These are phyloP conservation scores for Anableps anableps DNA, from an alignment of 2,797 vertebrate genomes.

Conservation along the genomic window DNA sequence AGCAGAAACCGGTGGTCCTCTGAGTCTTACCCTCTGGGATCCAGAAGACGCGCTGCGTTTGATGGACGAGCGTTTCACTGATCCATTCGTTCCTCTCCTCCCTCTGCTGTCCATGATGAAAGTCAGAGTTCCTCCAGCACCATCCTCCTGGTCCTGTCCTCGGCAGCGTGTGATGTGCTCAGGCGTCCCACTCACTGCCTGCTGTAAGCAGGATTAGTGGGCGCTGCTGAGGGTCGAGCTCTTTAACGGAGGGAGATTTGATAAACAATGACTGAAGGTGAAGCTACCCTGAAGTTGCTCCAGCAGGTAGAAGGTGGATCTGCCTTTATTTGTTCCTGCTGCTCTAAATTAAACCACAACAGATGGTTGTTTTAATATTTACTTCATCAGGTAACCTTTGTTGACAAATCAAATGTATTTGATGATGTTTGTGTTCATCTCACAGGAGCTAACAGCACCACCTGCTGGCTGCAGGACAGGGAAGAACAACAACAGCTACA, in stretches of 20 bases:
- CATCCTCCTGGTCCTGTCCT: constrained; percentile 43
- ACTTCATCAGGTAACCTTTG: not conserved
- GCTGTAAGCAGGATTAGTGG: constrained; percentile 92
- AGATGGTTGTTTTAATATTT: not conserved
- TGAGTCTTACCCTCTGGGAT: constrained; percentile 89
- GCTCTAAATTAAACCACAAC: not conserved
- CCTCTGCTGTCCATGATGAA: constrained; percentile 80
- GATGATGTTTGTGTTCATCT: not conserved
- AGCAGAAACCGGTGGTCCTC: too few relatives aligned
- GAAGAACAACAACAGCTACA: too few relatives aligned
- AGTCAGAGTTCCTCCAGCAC: constrained; percentile 39
- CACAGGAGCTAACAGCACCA: not conserved
- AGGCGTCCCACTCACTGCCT: constrained; percentile 43
- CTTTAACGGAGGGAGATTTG: constrained; percentile 92
- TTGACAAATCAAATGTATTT: not conserved
- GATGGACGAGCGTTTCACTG: constrained; percentile 88
- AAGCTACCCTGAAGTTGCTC: constrained; percentile 82
- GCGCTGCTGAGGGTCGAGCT: constrained; percentile 73
- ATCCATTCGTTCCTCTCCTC: constrained; percentile 83
- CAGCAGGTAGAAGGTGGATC: not conserved
- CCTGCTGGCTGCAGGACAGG: not conserved
- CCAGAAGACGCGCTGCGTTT: constrained; percentile 89
- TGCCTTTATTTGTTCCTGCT: not conserved
- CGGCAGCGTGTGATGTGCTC: not conserved
- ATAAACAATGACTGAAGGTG: constrained; percentile 92